Percentiles rank a stretch among this genome's conserved stretches.
Evolutionary conservation across 2,113 vertebrate species (phyloP).

Genomic region (Cardinalis cardinalis): DNA sequence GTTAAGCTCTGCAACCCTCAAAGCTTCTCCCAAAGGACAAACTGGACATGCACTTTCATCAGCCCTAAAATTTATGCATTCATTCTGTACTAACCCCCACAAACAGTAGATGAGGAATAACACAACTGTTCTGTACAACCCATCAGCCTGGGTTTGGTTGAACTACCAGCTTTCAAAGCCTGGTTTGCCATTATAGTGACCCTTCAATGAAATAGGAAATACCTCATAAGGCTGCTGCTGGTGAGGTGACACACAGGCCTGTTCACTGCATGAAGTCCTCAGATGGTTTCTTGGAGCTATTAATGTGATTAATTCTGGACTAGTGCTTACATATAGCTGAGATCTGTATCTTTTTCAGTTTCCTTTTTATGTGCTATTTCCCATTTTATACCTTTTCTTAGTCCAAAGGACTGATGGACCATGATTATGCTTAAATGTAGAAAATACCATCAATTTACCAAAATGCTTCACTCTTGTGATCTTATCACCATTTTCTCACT

Average conservation of each 20-base stretch:
- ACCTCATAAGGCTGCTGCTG: neutral
- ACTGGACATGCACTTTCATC: neutral
- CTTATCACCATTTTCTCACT: neutral
- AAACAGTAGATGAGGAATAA: neutral
- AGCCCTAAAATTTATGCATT: neutral
- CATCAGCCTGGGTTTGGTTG: neutral
- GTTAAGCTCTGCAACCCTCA: neutral
- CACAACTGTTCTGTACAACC: fast-evolving
- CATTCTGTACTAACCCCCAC: neutral
- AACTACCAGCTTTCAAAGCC: neutral
- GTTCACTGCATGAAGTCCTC: neutral
- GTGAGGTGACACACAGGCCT: neutral
- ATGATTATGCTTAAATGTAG: neutral
- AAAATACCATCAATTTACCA: neutral
- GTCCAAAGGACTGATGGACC: neutral
- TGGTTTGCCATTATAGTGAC: neutral
- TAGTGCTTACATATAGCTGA: neutral
- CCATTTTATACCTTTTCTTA: neutral
- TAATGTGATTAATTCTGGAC: neutral
- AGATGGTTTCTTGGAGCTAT: neutral
- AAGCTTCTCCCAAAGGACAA: neutral
- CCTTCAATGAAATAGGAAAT: neutral
- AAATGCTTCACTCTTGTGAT: neutral
- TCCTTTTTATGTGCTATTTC: neutral
- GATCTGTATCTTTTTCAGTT: neutral